Conservation (phyloP, 2,888 invertebrate genomes). For the Eupithecia pulchellata region DNA sequence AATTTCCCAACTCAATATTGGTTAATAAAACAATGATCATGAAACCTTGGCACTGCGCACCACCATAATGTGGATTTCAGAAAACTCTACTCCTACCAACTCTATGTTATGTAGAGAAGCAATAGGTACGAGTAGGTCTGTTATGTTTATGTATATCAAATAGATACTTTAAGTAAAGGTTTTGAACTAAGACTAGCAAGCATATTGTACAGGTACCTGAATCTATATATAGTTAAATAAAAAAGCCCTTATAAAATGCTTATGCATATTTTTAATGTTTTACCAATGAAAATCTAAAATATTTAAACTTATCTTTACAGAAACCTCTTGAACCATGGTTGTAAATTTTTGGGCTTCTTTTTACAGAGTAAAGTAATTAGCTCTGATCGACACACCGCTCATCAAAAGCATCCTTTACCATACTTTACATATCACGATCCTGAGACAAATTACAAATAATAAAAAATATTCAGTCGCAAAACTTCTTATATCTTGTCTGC, state of each 20-base stretch:
- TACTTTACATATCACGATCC: neutral
- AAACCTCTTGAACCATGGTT: no score
- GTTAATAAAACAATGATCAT: slow-evolving; percentile 85
- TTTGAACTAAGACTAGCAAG: no score
- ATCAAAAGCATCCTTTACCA: neutral
- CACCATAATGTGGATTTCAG: slow-evolving; percentile 62
- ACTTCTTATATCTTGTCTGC: neutral
- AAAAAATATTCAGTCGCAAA: neutral
- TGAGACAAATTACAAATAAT: neutral
- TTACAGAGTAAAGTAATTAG: no score
- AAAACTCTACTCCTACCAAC: slow-evolving; percentile 3
- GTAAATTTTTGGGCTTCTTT: no score
- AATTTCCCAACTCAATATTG: slow-evolving; percentile 78
- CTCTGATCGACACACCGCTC: neutral
- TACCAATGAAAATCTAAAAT: no score
- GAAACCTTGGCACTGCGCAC: slow-evolving; percentile 76
- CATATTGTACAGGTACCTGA: no score
- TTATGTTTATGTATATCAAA: no score
- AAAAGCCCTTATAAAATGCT: no score
- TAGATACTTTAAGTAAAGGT: no score
- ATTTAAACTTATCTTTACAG: no score
- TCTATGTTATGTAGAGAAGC: neutral
- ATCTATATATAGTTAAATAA: no score
- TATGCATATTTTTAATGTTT: no score
- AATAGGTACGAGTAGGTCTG: neutral